Base-by-base conservation (phyloP, 35 echinoderm and acorn worm genomes). In the Ptychodera flava region DNA sequence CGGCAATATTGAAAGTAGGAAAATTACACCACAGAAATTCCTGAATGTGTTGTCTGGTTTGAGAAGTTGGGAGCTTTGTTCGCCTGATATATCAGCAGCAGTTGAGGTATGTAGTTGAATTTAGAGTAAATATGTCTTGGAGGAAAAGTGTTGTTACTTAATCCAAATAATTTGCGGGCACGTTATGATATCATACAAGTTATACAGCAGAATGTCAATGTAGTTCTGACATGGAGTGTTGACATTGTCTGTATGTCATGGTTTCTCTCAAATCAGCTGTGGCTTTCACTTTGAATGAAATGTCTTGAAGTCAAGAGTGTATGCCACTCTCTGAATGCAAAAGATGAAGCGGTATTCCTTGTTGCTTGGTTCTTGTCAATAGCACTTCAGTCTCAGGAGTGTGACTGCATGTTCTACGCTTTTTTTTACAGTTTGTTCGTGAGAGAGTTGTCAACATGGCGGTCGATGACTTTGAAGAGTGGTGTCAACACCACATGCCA, bases 21-120 rank as follows among this genome's bases (percentile, higher is more conserved):
- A 99, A 78, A 88, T 92, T 28, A 99, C 96, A 0, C 96, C 96
- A 27, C 95, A 97, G 85, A 94, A 99, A 75, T 99, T 99, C 75
- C 86, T 94, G 15, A 92, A 94, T 84, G 86, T 99, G 38, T 78
- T 99, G 27, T 84, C 88, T 16, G 86, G 85, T 1, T 81, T 99
- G 30, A 92, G 91, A 79, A 90, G 90, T 31, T 99, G 96, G 96
- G 93, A 99, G 37, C 76, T 99, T 0, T 99, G 96, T 90, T 85
- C 93, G 28, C 96, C 96, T 0, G 96, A 99, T 33, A 89, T 99
- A 31, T 94, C 92, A 37, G 96, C 96, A 32, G 96, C 96, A 27
- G 83, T 99, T 33, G 96, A 99, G 86, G 94, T 97, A 45, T 84
- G 86, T 36, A 16, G 35, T 32, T n/a, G n/a, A 77, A n/a, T 77